These are phyloP conservation scores for Spheniscus mendiculus DNA, from an alignment of 2,113 vertebrate species.

Conservation along the genomic window DNA sequence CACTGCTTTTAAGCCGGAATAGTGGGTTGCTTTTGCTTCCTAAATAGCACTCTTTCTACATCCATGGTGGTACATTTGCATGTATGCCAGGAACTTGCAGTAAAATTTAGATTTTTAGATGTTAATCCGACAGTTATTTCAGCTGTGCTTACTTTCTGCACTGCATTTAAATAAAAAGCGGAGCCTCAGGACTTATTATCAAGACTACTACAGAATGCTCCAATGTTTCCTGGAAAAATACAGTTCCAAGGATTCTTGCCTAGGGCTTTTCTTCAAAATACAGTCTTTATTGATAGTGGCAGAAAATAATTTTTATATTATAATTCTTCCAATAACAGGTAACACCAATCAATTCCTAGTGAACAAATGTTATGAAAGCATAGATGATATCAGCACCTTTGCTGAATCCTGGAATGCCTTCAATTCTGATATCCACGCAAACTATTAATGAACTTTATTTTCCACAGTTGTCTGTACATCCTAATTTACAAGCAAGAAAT, in stretches of 20 bases:
- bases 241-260: not conserved
- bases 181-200: not conserved
- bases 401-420: not conserved
- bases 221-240: not conserved
- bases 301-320: not conserved
- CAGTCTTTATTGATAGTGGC: not conserved
- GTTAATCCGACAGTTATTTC: not conserved
- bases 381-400: not conserved
- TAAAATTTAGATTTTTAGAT: not conserved
- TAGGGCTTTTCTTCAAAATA: not conserved
- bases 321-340: not conserved
- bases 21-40: not conserved
- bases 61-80: not conserved
- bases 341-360: not conserved
- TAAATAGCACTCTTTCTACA: not conserved
- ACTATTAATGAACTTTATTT: not conserved
- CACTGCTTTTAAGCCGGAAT: not conserved
- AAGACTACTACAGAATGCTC: not conserved
- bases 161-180: not conserved
- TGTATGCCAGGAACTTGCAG: not conserved
- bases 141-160: not conserved
- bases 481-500: not conserved
- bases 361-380: not conserved
- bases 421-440: not conserved
- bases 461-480: not conserved